phyloP scores from a whole-genome alignment of 1,140 invertebrate species.

The Sycophaga agraensis region DNA sequence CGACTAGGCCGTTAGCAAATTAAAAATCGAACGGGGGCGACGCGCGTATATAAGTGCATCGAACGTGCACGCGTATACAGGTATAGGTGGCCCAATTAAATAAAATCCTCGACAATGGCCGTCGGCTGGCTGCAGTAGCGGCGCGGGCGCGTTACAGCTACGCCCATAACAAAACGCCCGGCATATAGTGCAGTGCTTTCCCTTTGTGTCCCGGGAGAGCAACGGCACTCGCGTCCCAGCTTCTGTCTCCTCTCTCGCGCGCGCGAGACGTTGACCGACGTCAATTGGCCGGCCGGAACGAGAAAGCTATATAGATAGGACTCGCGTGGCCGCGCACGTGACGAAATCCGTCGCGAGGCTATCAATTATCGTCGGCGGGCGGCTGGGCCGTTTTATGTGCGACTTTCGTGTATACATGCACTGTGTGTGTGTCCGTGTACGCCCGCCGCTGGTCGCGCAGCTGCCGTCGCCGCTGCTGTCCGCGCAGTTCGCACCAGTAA shows the following conservation, averaged over 20 bases:
- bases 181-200: too few species aligned
- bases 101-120: too few species aligned
- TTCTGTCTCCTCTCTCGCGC: slow-evolving; percentile 5
- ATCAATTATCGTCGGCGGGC: slow-evolving; percentile 32
- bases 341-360: slow-evolving; percentile 36
- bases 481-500: too few species aligned
- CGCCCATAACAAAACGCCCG: background rate
- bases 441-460: background rate
- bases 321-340: slow-evolving; percentile 16
- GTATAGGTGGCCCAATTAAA: too few species aligned
- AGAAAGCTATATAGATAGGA: too few species aligned
- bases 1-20: too few species aligned
- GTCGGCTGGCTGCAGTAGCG: too few species aligned
- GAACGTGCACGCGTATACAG: too few species aligned
- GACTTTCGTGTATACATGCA: too few species aligned
- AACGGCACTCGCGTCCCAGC: background rate
- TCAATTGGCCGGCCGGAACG: slow-evolving; percentile 28
- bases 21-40: too few species aligned
- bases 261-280: slow-evolving; percentile 10
- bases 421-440: too few species aligned
- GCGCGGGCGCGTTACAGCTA: background rate
- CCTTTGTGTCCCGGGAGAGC: slow-evolving; percentile 21
- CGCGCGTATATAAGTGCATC: too few species aligned
- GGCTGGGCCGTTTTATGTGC: slow-evolving; percentile 23
- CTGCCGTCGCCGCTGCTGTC: background rate